These are phyloP conservation scores for Dicranocentrus wangi DNA, from an alignment of 2,888 invertebrate species.

Conservation along the genomic window DNA sequence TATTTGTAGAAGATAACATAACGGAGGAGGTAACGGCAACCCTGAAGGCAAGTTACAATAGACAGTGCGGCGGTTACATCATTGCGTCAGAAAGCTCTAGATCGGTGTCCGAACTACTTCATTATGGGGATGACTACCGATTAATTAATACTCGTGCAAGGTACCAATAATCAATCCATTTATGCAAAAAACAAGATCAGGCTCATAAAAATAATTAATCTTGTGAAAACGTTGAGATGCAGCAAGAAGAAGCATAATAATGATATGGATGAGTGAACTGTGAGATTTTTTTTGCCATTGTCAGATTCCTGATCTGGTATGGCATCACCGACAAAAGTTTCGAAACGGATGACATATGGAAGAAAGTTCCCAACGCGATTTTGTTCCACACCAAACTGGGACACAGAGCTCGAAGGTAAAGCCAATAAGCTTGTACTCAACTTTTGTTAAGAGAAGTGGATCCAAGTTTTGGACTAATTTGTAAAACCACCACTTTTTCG, in stretches of 20 bases:
- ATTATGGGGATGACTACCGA: slow-evolving; percentile 68
- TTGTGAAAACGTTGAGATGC: too few relatives aligned
- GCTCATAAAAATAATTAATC: too few relatives aligned
- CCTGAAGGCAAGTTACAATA: slow-evolving; percentile 65
- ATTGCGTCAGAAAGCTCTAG: slow-evolving; percentile 57
- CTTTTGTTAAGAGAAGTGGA: too few relatives aligned
- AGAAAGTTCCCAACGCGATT: slow-evolving; percentile 71
- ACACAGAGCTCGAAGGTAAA: slow-evolving; percentile 49
- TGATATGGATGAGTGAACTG: too few relatives aligned
- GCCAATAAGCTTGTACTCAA: too few relatives aligned
- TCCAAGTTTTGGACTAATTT: too few relatives aligned
- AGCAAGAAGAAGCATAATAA: too few relatives aligned
- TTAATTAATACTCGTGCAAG: slow-evolving; percentile 70
- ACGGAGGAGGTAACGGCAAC: slow-evolving; percentile 44
- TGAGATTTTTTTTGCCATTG: too few relatives aligned
- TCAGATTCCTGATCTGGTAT: slow-evolving; percentile 72
- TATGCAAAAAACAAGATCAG: too few relatives aligned
- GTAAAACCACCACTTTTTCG: too few relatives aligned
- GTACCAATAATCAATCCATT: too few relatives aligned
- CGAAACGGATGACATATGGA: slow-evolving; percentile 71
- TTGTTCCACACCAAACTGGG: slow-evolving; percentile 68
- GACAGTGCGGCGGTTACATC: slow-evolving; percentile 71
- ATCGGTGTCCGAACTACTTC: slow-evolving; percentile 62
- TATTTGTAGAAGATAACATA: slow-evolving; percentile 54
- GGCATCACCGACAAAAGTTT: slow-evolving; percentile 60